These are phyloP conservation scores for Pterostichus madidus DNA, from an alignment of 2,888 invertebrate species.

Conservation along the genomic window DNA sequence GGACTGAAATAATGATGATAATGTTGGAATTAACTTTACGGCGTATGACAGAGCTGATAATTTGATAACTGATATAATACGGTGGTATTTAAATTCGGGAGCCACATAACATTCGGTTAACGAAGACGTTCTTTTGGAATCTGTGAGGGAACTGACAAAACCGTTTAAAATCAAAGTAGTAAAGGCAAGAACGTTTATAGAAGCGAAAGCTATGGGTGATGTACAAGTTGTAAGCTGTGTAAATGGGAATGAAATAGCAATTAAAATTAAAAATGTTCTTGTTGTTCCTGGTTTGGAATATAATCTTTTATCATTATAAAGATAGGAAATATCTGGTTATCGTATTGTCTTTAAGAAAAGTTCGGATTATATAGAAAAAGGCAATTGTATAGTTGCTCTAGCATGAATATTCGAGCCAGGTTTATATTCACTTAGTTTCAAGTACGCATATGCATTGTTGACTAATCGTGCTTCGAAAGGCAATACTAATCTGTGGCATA, in stretches of 20 bases:
- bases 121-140: conserved; percentile 55
- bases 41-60: background rate
- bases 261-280: conserved; percentile 68
- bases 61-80: background rate
- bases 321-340: conserved; percentile 69
- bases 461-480: background rate
- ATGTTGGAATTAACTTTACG: background rate
- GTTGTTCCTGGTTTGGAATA: conserved; percentile 68
- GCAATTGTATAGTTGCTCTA: conserved; percentile 65
- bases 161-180: conserved; percentile 69
- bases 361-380: conserved; percentile 68
- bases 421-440: conserved; percentile 67
- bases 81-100: conserved; percentile 69
- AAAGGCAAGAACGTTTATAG: conserved; percentile 67
- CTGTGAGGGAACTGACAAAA: conserved; percentile 63
- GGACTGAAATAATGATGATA: too few relatives aligned
- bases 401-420: conserved; percentile 62
- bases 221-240: conserved; percentile 62
- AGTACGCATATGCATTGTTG: conserved; percentile 5
- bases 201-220: conserved; percentile 67
- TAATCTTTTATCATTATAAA: conserved; percentile 70
- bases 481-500: conserved; percentile 67
- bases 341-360: conserved; percentile 69
- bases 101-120: conserved; percentile 69
- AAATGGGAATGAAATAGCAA: conserved; percentile 59